Evolutionary conservation across 2,888 invertebrate species (phyloP).

Genomic region (Dascillus cervinus): DNA sequence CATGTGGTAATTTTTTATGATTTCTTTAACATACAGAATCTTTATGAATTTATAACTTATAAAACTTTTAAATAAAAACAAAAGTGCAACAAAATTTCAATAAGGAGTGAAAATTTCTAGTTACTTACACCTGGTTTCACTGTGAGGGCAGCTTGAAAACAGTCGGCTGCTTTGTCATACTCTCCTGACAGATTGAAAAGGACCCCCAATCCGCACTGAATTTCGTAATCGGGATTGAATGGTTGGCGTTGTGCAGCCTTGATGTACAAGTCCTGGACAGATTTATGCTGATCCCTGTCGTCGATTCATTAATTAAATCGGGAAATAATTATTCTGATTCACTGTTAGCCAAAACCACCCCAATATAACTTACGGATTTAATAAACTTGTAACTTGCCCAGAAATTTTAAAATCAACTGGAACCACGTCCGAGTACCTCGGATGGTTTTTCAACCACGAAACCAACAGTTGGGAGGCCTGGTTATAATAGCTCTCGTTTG

Average conservation of each 20-base stretch:
- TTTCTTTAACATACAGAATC: constrained; percentile 1
- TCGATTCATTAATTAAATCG: no score
- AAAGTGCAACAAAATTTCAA: constrained; percentile 1
- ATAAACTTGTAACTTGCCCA: constrained; percentile 44
- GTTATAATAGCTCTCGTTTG: constrained; percentile 90
- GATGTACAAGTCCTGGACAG: constrained; percentile 68
- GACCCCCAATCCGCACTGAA: constrained; percentile 91
- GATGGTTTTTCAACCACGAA: constrained; percentile 71
- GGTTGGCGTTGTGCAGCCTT: constrained; percentile 74
- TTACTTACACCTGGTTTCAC: constrained; percentile 63
- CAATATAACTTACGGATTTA: constrained; percentile 41
- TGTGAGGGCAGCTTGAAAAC: constrained; percentile 84
- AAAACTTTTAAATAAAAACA: constrained; percentile 1
- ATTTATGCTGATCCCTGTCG: constrained; percentile 52
- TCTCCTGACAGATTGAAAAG: constrained; percentile 91
- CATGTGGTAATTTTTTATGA: no score
- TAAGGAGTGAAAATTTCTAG: background rate
- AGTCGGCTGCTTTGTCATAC: constrained; percentile 94
- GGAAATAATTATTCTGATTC: no score
- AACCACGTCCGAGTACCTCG: constrained; percentile 71
- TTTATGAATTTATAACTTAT: background rate
- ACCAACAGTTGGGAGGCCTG: constrained; percentile 78
- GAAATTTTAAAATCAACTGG: constrained; percentile 46
- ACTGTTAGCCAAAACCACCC: background rate
- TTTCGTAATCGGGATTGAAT: constrained; percentile 71